phyloP scores from a whole-genome alignment of 2,888 invertebrate species.

The Euzetes globulus region DNA sequence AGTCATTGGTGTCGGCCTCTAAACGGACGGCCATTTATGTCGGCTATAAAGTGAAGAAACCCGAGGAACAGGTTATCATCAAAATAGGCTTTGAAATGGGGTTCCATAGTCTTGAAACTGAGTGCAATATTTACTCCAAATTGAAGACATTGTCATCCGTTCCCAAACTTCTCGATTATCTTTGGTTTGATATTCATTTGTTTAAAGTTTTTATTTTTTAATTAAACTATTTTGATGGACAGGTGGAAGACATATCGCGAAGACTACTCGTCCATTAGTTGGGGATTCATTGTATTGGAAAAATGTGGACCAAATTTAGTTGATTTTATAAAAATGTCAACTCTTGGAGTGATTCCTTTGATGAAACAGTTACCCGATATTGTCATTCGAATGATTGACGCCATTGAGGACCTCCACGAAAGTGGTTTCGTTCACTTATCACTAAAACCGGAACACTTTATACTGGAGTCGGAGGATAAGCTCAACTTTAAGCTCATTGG shows the following conservation, averaged over 20 bases:
- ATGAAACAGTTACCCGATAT: not conserved
- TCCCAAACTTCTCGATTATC: not conserved
- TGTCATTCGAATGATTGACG: constrained; percentile 3
- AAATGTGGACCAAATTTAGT: constrained; percentile 4
- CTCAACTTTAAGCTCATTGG: constrained; percentile 21
- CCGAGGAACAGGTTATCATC: not conserved
- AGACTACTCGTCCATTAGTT: not conserved
- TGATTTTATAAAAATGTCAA: not conserved
- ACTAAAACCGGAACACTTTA: constrained; percentile 11
- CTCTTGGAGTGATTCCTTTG: not conserved
- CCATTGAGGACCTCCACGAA: not conserved
- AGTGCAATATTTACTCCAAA: not conserved
- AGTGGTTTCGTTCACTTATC: not conserved
- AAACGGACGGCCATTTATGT: not conserved
- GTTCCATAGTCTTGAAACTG: not conserved
- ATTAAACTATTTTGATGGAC: not conserved
- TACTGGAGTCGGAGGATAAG: not conserved
- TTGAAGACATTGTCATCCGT: not conserved
- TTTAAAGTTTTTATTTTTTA: not conserved
- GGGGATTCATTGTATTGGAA: not conserved
- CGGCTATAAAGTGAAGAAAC: not conserved
- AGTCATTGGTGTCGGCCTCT: not conserved
- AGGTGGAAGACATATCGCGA: not conserved
- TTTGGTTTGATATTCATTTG: not conserved
- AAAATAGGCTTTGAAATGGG: not conserved